phyloP scores from a whole-genome alignment of 2,797 vertebrate species.

The Sarcoramphus papa region DNA sequence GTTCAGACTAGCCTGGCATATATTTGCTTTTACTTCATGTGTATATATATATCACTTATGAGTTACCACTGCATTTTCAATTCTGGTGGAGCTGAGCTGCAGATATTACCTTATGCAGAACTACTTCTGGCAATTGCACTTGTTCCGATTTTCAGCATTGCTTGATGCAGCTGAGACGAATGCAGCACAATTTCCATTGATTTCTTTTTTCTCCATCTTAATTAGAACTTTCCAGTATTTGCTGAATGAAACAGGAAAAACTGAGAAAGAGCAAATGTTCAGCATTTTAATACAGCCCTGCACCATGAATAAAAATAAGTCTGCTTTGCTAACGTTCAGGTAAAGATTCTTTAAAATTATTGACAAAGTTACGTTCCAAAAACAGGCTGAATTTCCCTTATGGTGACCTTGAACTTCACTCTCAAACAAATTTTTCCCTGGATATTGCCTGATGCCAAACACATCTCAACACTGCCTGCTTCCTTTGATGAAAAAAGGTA shows the following conservation, averaged over 20 bases:
- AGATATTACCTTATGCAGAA: neutral
- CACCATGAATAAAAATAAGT: neutral
- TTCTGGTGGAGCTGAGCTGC: neutral
- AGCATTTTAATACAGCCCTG: neutral
- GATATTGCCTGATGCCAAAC: neutral
- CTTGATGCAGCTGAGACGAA: neutral
- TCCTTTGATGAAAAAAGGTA: neutral
- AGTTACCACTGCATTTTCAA: neutral
- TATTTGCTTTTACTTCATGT: neutral
- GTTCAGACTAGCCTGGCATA: neutral
- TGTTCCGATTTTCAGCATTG: neutral
- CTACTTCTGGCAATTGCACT: neutral
- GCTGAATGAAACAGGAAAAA: neutral
- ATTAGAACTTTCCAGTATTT: neutral
- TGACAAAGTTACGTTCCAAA: neutral
- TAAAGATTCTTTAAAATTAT: neutral
- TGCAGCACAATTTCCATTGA: neutral
- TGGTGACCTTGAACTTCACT: neutral
- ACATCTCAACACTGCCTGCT: neutral
- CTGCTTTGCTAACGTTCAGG: neutral
- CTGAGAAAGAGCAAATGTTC: neutral
- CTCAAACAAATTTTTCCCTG: neutral
- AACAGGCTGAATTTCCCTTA: neutral
- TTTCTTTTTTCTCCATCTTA: neutral
- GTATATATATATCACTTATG: no score